Percentiles rank a stretch among this genome's conserved stretches.
Conservation (phyloP, 2,113 vertebrate species). For the Anhinga rufa region DNA sequence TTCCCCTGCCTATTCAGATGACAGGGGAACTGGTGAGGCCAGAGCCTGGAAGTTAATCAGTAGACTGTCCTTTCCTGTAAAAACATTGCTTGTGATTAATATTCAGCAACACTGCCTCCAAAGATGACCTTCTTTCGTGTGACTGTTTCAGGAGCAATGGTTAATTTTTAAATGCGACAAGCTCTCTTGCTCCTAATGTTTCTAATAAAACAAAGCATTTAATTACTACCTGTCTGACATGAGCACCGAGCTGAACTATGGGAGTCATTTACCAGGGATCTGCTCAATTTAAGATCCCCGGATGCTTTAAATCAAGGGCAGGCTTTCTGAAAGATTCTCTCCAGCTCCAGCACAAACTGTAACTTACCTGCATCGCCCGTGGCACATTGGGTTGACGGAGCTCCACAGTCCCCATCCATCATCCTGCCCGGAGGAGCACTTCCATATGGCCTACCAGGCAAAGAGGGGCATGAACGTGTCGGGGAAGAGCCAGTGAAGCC, state of each 20-base stretch:
- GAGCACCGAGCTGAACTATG: background rate
- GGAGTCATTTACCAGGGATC: background rate
- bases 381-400: background rate
- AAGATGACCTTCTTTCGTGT: background rate
- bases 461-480: background rate
- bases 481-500: background rate
- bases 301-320: background rate
- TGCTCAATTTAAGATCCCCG: background rate
- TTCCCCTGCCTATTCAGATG: background rate
- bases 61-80: background rate
- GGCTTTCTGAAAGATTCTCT: background rate
- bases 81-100: background rate
- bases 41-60: background rate
- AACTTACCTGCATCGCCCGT: background rate
- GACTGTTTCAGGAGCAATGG: background rate
- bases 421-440: background rate
- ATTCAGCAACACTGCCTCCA: background rate
- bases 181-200: background rate
- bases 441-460: background rate
- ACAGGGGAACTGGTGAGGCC: background rate
- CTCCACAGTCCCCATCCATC: background rate
- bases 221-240: background rate
- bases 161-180: background rate
- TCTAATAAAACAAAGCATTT: background rate
- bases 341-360: background rate